These are phyloP conservation scores for Prionailurus viverrinus DNA, from an alignment of 2,113 vertebrate genomes.

Conservation along the genomic window DNA sequence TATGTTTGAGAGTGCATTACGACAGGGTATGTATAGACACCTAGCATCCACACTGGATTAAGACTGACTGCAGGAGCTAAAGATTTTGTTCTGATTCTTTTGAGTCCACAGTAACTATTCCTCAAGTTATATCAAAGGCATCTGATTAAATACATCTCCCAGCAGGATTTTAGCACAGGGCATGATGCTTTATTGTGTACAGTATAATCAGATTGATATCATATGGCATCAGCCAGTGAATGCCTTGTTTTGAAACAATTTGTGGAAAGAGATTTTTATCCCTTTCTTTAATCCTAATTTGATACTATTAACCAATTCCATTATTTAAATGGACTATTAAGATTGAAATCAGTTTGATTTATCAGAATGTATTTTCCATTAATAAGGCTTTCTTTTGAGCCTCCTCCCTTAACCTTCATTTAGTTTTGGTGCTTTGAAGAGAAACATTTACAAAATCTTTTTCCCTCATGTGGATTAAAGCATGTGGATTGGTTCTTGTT, in stretches of 20 bases:
- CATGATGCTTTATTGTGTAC: constrained; percentile 79
- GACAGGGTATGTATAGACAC: background rate
- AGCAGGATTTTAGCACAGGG: constrained; percentile 70
- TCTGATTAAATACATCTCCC: constrained; percentile 83
- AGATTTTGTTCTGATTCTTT: constrained; percentile 82
- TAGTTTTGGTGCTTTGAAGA: constrained; percentile 62
- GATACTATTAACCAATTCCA: constrained; percentile 73
- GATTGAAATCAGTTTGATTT: constrained; percentile 78
- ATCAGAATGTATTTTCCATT: constrained; percentile 72
- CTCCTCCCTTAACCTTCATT: constrained; percentile 71
- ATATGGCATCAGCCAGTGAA: constrained; percentile 73
- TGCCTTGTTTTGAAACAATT: constrained; percentile 83
- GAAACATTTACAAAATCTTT: constrained; percentile 62
- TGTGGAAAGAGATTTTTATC: constrained; percentile 77
- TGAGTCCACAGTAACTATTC: constrained; percentile 78
- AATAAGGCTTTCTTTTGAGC: constrained; percentile 67
- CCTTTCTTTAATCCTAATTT: constrained; percentile 80
- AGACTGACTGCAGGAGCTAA: constrained; percentile 75
- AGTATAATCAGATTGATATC: constrained; percentile 81
- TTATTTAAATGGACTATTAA: constrained; percentile 83
- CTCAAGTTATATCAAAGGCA: constrained; percentile 81
- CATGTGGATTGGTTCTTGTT: background rate
- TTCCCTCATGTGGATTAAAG: constrained; percentile 15
- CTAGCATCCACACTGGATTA: constrained; percentile 61
- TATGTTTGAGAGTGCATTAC: constrained; percentile 65